Base-by-base conservation (phyloP, 1,140 invertebrate species). In the Hestina assimilis region DNA sequence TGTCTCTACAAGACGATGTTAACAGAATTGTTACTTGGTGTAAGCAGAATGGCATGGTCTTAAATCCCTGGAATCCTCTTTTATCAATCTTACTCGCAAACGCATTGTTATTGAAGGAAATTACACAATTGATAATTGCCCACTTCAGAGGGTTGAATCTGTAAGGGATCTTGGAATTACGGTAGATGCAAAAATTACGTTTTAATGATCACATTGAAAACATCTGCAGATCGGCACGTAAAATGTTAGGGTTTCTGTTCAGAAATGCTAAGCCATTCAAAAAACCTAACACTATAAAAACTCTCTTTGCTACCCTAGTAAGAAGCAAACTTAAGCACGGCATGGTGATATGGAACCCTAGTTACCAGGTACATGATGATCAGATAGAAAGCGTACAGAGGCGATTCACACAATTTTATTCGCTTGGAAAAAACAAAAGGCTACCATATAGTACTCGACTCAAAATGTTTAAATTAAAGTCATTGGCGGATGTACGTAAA, bases 1-100 rank as follows among this genome's bases (percentile, higher is more conserved):
- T 23, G n/a, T 8, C 9, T 8, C 26, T 50, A 21, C 31, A 47
- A 31, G 29, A 50, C 19, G 45, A 47, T 26, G 3, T 47, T 11
- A 17, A 47, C 20, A 47, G 23, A 12, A 3, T 47, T 24, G n/a
- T n/a, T 3, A 11, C 4, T 15, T 47, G 45, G 26, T 47, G 45
- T 17, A 4, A 4, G 15, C 4, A n/a, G 2, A 47, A 47, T 11
- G 21, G 21, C 5, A 47, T 47, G 45, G 19, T 12, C 6, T 0
- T 46, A 9, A 46, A 46, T n/a, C 11, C 24, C 0, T 11, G 31
- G 6, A 47, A 47, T n/a, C 24, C 29, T 14, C 20, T 35, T 38
- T 12, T 15, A n/a, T n/a, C n/a, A n/a, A n/a, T n/a, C n/a, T n/a
- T n/a, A n/a, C n/a, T n/a, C n/a, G n/a, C n/a, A n/a, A n/a, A n/a